Evolutionary conservation across 2,888 invertebrate genomes (phyloP), one percentile per base, ranked within the genome.

Genomic region (Keiferia lycopersicella): DNA sequence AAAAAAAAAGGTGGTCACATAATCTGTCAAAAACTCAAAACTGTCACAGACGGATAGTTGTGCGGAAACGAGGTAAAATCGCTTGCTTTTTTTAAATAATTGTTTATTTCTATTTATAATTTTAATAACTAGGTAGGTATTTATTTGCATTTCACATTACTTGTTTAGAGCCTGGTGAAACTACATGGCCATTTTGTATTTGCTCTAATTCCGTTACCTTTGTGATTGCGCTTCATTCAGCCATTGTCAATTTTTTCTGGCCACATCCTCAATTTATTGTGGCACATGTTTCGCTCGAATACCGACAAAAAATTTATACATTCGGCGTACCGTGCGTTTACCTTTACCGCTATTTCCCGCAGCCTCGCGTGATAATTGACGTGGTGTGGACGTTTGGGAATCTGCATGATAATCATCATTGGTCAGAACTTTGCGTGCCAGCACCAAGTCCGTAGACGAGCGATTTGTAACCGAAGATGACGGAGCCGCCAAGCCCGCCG

Each of bases 211-310:
- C 58, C 58, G 58, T 58, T 58, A 60, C 45, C 8, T 26, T 26
- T 56, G 30, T n/a, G 34, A 34, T 26, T 53, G 20, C 26, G 34
- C 38, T 67, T 73, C 72, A 34, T 67, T 73, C 72, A 71, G 76
- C 80, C 88, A 87, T 88, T 91, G 87, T 88, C 73, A 71, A 77
- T 86, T 88, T 90, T 91, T 90, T 90, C 83, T 88, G 80, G 91
- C 91, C 91, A 91, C 91, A 91, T 91, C 90, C 88, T 87, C 91
- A 90, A 79, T 86, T 86, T 84, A 82, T 84, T 86, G 79, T 81
- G 79, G 85, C 91, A 88, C 91, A 88, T 88, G 88, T 88, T 86
- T 87, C 84, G 83, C 84, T 85, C 78, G 83, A 84, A 81, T 86
- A 84, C 82, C 84, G 79, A 82, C 83, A 84, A 86, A 87, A 88